phyloP scores from a whole-genome alignment of 2,888 invertebrate species.

The Panorpa germanica region DNA sequence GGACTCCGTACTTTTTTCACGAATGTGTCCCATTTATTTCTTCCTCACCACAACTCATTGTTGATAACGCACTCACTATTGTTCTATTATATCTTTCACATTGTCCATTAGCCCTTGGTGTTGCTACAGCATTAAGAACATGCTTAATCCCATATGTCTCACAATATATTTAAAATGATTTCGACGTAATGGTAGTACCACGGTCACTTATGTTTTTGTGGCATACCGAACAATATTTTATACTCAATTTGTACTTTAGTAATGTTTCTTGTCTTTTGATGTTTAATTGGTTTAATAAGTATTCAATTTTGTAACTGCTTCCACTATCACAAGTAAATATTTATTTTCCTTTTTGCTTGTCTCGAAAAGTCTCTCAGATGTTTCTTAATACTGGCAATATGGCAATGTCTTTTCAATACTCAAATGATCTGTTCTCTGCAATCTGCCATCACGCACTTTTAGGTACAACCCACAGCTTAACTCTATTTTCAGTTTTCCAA shows the following conservation, averaged over 20 bases:
- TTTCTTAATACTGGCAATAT: too few relatives aligned
- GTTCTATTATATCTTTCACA: slow-evolving; percentile 15
- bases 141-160: slow-evolving; percentile 12
- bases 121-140: slow-evolving; percentile 14
- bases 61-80: slow-evolving; percentile 13
- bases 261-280: slow-evolving; percentile 16
- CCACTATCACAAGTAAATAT: slow-evolving; percentile 19
- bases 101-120: slow-evolving; percentile 16
- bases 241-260: slow-evolving; percentile 16
- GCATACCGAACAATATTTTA: slow-evolving; percentile 16
- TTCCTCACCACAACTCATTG: slow-evolving; percentile 12
- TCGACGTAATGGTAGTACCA: slow-evolving; percentile 20
- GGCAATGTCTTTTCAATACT: slow-evolving; percentile 14
- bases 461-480: slow-evolving; percentile 13
- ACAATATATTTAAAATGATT: slow-evolving; percentile 18
- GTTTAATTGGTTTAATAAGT: slow-evolving; percentile 16
- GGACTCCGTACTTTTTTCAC: slow-evolving; percentile 13
- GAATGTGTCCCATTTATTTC: slow-evolving; percentile 13
- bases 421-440: slow-evolving; percentile 13
- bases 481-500: slow-evolving; percentile 10
- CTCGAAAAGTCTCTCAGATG: slow-evolving; percentile 21
- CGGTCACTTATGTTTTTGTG: slow-evolving; percentile 18
- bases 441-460: slow-evolving; percentile 12
- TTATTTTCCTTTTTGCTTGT: slow-evolving; percentile 16
- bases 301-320: slow-evolving; percentile 20